phyloP scores from a whole-genome alignment of 2,113 vertebrate species.

The Varanus salvator region DNA sequence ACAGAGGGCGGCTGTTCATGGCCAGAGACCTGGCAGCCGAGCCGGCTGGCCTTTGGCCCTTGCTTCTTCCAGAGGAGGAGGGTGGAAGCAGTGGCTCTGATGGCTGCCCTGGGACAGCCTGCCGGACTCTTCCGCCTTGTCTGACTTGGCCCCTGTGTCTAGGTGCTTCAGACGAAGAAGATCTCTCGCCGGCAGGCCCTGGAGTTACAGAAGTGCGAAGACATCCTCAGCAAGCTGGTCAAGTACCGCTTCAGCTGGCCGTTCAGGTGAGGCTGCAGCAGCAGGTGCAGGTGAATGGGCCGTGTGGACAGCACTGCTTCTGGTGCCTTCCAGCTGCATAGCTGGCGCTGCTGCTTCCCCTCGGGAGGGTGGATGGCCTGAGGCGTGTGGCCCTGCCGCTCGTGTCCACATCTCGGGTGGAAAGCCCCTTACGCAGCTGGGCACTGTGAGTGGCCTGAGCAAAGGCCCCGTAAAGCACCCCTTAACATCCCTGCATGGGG shows the following conservation, averaged over 20 bases:
- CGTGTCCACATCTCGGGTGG: background rate
- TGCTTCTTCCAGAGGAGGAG: background rate
- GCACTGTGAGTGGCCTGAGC: background rate
- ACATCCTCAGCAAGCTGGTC: constrained; percentile 91
- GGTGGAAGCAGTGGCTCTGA: no score
- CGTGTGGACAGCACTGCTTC: no score
- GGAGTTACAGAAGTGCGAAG: constrained; percentile 93
- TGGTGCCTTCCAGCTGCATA: no score
- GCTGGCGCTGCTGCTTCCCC: no score
- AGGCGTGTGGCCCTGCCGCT: background rate
- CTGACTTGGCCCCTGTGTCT: constrained; percentile 23
- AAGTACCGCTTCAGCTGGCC: constrained; percentile 98
- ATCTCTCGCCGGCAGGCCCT: constrained; percentile 79
- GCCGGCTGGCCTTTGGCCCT: no score
- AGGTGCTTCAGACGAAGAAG: constrained; percentile 89
- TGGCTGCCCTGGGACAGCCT: background rate
- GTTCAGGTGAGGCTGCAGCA: constrained; percentile 85
- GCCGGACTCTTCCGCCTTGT: background rate
- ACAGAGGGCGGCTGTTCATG: background rate
- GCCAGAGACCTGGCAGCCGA: no score
- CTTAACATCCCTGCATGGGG: no score
- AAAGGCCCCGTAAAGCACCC: background rate
- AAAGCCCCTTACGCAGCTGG: background rate
- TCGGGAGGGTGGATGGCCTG: background rate
- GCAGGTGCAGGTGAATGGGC: background rate